Base-by-base conservation (phyloP, 2,888 invertebrate genomes). In the Drosophila lutescens region DNA sequence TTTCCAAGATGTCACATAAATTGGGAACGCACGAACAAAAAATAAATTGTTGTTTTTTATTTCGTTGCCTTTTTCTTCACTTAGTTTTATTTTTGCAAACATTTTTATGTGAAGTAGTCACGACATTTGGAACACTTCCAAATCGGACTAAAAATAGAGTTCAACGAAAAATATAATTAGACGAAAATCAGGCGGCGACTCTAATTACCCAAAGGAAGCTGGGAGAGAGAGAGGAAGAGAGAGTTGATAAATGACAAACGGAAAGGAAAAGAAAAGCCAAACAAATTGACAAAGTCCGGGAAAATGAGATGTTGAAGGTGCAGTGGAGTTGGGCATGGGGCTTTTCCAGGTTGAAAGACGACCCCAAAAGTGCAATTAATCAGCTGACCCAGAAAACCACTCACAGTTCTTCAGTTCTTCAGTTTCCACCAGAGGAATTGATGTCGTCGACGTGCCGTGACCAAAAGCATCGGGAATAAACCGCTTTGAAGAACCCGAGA, bases 71-170 rank as follows among this genome's bases (percentile, higher is more conserved):
- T 44, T 44, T 46, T 26, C 20, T 41, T 71, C 67, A 4, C 34
- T 4, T 23, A 4, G 2, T 3, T 23, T 23, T 12, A 4, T 34
- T 34, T 76, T 70, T 49, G 79, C 74, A 53, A 80, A 60, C 78
- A 83, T 82, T 80, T 80, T 59, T 69, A 58, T 71, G 81, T 65
- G 69, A 78, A 79, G 78, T 63, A 81, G 82, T 81, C 82, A 82
- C 82, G 85, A 67, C 82, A 85, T 85, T 81, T 81, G 81, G 81
- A 81, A 82, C 80, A 74, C 66, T 76, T 82, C 81, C 81, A 81
- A 81, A 81, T 71, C 76, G 76, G 70, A 50, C 36, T 32, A 70
- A 62, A 69, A 70, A 69, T 55, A 70, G 71, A 69, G 49, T 51
- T 34, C 26, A 66, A 43, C 53, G n/a, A 68, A n/a, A 68, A 13